A percentile compares a stretch with the other conserved stretches of the same genome.
phyloP scores from a whole-genome alignment of 2,113 vertebrate genomes.

The Gambusia affinis region DNA sequence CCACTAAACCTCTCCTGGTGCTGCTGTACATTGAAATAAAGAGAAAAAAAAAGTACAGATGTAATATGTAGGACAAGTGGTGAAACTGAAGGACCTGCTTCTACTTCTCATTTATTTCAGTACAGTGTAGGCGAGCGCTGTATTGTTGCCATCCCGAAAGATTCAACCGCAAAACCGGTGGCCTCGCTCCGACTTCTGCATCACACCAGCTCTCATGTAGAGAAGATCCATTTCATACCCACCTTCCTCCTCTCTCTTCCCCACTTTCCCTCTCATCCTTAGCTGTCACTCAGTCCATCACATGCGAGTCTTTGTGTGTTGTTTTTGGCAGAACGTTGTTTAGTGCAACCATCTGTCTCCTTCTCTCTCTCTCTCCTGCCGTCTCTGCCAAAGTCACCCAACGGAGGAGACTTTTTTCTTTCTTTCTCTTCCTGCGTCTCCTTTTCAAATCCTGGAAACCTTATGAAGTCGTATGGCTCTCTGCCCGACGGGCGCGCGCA shows the following conservation, averaged over 20 bases:
- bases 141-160: constrained; percentile 29
- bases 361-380: constrained; percentile 79
- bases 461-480: constrained; percentile 92
- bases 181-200: not conserved
- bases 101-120: constrained; percentile 13
- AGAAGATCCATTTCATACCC: constrained; percentile 23
- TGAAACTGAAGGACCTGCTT: constrained; percentile 6
- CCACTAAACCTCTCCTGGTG: not conserved
- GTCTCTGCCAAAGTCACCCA: constrained; percentile 91
- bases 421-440: constrained; percentile 52
- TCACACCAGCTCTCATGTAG: not conserved
- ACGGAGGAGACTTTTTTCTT: constrained; percentile 72
- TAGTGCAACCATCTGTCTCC: constrained; percentile 99
- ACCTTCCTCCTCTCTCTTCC: constrained; percentile 29
- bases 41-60: not conserved
- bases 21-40: not conserved
- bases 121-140: constrained; percentile 48
- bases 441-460: constrained; percentile 89
- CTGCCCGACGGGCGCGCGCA: constrained; percentile 80
- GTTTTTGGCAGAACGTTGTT: constrained; percentile 91
- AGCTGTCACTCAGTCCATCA: constrained; percentile 91
- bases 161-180: constrained; percentile 20
- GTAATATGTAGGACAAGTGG: constrained; percentile 13
- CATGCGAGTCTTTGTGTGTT: constrained; percentile 85
- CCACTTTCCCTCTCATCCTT: constrained; percentile 40